Evolutionary conservation across 1,140 invertebrate genomes (phyloP).

Genomic region (Centruroides vittatus): DNA sequence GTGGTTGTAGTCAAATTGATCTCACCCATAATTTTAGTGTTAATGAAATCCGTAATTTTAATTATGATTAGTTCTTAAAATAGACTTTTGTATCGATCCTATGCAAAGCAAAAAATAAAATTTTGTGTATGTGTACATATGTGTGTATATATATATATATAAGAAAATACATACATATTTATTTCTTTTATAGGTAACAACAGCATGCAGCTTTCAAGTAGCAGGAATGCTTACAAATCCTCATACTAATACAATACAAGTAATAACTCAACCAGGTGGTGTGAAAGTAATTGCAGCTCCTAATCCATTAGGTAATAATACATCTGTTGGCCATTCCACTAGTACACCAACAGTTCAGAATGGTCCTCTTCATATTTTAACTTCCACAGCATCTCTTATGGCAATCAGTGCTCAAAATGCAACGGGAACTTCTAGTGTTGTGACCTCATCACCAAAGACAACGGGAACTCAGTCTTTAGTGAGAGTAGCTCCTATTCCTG

Average conservation of each 20-base stretch:
- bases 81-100: too few relatives aligned
- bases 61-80: too few relatives aligned
- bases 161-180: too few relatives aligned
- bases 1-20: too few relatives aligned
- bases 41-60: too few relatives aligned
- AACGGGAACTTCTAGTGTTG: neutral
- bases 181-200: too few relatives aligned
- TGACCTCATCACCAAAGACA: neutral
- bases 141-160: too few relatives aligned
- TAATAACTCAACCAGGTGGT: constrained; percentile 9
- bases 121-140: too few relatives aligned
- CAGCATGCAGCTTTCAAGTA: too few relatives aligned
- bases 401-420: too few relatives aligned
- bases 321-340: constrained; percentile 3
- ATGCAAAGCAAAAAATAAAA: too few relatives aligned
- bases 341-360: constrained; percentile 4
- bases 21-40: too few relatives aligned
- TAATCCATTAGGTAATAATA: constrained; percentile 9
- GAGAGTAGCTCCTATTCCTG: neutral
- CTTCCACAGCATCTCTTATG: neutral
- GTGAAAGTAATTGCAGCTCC: constrained; percentile 10
- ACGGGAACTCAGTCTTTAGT: neutral
- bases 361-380: constrained; percentile 10
- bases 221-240: constrained; percentile 1
- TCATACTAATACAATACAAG: constrained; percentile 6